phyloP scores from a whole-genome alignment of 2,888 invertebrate species.

The Drosophila nr. perissopoda region DNA sequence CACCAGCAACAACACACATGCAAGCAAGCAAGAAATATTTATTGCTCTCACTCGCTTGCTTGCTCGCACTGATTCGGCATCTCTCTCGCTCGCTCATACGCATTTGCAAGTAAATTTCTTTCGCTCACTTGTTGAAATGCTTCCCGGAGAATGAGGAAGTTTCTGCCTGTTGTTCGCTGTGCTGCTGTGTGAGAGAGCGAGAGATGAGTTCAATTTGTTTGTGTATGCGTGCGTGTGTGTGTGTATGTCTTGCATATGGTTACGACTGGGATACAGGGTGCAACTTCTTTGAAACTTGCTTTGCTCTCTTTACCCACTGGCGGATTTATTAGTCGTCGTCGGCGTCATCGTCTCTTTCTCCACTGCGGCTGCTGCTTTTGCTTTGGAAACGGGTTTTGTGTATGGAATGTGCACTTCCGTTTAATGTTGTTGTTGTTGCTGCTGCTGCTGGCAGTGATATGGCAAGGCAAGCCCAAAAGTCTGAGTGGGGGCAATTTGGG shows the following conservation, averaged over 20 bases:
- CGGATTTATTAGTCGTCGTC: conserved; percentile 78
- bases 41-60: conserved; percentile 50
- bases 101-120: conserved; percentile 56
- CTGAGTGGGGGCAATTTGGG: conserved; percentile 73
- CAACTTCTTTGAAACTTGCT: conserved; percentile 56
- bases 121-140: conserved; percentile 76
- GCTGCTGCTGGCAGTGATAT: conserved; percentile 55
- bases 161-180: conserved; percentile 48
- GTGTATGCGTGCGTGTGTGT: conserved; percentile 25
- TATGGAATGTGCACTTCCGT: conserved; percentile 81
- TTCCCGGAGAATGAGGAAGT: conserved; percentile 79
- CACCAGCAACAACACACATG: conserved; percentile 31
- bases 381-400: conserved; percentile 74
- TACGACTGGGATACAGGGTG: conserved; percentile 63
- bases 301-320: conserved; percentile 82
- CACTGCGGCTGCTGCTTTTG: conserved; percentile 36
- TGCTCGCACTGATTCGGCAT: conserved; percentile 25
- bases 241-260: conserved; percentile 19
- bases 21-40: conserved; percentile 45
- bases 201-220: conserved; percentile 71
- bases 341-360: conserved; percentile 62
- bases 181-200: conserved; percentile 33
- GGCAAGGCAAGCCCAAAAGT: conserved; percentile 52
- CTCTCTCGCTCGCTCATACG: conserved; percentile 32
- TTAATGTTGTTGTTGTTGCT: conserved; percentile 56